These are phyloP conservation scores for Spatulosminthurus flaviceps DNA, from an alignment of 2,888 invertebrate species.

Conservation along the genomic window DNA sequence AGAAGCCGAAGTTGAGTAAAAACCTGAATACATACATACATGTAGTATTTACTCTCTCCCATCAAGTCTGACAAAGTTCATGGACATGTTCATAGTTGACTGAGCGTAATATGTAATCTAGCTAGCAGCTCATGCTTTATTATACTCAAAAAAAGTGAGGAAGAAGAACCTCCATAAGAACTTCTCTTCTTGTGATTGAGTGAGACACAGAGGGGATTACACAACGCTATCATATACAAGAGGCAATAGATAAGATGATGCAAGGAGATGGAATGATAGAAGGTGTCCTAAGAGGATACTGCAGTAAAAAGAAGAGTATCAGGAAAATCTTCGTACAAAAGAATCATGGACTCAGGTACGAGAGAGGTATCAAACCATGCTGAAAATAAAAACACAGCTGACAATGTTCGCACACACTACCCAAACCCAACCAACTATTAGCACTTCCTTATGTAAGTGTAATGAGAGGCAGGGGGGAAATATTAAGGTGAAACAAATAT, in stretches of 20 bases:
- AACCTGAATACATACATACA: no score
- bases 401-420: constrained; percentile 48
- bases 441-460: no score
- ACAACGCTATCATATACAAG: background rate
- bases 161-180: background rate
- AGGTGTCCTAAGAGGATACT: constrained; percentile 27
- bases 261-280: constrained; percentile 38
- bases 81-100: background rate
- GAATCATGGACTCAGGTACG: constrained; percentile 31
- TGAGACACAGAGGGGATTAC: constrained; percentile 25
- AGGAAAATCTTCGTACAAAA: constrained; percentile 9
- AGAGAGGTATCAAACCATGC: constrained; percentile 51
- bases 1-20: no score
- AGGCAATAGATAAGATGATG: constrained; percentile 46
- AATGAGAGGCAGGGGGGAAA: background rate
- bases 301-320: constrained; percentile 22
- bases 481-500: background rate
- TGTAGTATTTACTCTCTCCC: background rate
- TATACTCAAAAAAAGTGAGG: background rate
- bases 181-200: background rate
- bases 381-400: constrained; percentile 53
- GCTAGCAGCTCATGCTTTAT: no score
- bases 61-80: constrained; percentile 1
- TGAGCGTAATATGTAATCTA: no score
- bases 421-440: background rate